Percentiles rank a stretch among this genome's conserved stretches.
These are phyloP conservation scores for Actinia tenebrosa DNA, from an alignment of 64 coral and sea anemone genomes.

Conservation along the genomic window DNA sequence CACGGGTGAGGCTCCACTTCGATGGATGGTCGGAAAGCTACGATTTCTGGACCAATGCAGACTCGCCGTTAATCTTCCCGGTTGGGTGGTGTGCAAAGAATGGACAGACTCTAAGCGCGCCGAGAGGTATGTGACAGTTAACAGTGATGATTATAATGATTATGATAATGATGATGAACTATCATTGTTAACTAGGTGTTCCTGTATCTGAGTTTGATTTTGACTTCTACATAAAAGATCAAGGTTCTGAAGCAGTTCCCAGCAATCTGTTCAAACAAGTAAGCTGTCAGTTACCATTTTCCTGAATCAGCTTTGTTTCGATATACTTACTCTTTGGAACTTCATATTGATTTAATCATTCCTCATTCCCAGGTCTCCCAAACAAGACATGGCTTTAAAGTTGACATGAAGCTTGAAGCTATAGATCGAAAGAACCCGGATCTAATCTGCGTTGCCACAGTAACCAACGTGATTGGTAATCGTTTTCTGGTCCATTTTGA, in stretches of 20 bases:
- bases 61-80: constrained; percentile 91
- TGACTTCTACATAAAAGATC: constrained; percentile 74
- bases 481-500: constrained; percentile 95
- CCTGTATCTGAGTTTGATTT: constrained; percentile 56
- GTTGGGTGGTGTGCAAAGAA: constrained; percentile 93
- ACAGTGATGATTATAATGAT: background rate
- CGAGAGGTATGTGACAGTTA: constrained; percentile 56
- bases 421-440: constrained; percentile 98
- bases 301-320: too few species aligned
- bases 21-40: constrained; percentile 99
- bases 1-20: constrained; percentile 80
- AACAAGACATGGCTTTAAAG: constrained; percentile 80
- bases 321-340: background rate
- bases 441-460: constrained; percentile 96
- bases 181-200: background rate
- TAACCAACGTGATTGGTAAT: constrained; percentile 98
- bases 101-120: constrained; percentile 73
- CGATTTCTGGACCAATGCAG: constrained; percentile 95
- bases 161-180: background rate
- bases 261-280: constrained; percentile 87
- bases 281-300: background rate
- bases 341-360: background rate
- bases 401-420: constrained; percentile 94
- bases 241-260: constrained; percentile 56
- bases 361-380: constrained; percentile 34